Conservation (phyloP, 2,888 invertebrate species). For the Eurois occulta region DNA sequence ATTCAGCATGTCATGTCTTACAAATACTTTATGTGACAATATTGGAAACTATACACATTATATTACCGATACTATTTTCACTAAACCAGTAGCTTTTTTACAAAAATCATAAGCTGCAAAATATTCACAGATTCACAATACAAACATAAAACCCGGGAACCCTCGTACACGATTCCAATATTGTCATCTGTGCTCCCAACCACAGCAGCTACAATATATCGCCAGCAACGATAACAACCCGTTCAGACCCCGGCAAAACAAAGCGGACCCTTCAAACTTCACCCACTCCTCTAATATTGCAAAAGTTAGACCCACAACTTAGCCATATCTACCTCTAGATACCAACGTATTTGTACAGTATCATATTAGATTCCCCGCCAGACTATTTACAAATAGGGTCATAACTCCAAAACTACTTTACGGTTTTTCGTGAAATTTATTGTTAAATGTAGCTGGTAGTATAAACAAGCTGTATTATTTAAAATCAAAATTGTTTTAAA, state of each 20-base stretch:
- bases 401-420: slow-evolving; percentile 54
- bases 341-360: slow-evolving; percentile 67
- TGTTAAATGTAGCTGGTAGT: not conserved
- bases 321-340: slow-evolving; percentile 72
- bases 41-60: slow-evolving; percentile 38
- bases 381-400: slow-evolving; percentile 43
- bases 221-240: slow-evolving; percentile 63
- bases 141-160: slow-evolving; percentile 35
- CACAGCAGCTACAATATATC: slow-evolving; percentile 64
- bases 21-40: slow-evolving; percentile 10
- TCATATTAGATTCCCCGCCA: slow-evolving; percentile 60
- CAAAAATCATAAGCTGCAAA: slow-evolving; percentile 21
- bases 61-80: not conserved
- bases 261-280: slow-evolving; percentile 78
- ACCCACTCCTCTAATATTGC: slow-evolving; percentile 84
- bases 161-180: slow-evolving; percentile 60
- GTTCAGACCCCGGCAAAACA: slow-evolving; percentile 60
- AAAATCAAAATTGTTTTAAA: not conserved
- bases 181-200: slow-evolving; percentile 46
- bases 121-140: slow-evolving; percentile 15
- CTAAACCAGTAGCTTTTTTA: not conserved
- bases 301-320: slow-evolving; percentile 83
- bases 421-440: slow-evolving; percentile 26
- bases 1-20: slow-evolving; percentile 2
- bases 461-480: not conserved